Percentiles rank a stretch among this genome's conserved stretches.
Evolutionary conservation across 2,888 invertebrate genomes (phyloP).

Genomic region (Eupsilia transversa): DNA sequence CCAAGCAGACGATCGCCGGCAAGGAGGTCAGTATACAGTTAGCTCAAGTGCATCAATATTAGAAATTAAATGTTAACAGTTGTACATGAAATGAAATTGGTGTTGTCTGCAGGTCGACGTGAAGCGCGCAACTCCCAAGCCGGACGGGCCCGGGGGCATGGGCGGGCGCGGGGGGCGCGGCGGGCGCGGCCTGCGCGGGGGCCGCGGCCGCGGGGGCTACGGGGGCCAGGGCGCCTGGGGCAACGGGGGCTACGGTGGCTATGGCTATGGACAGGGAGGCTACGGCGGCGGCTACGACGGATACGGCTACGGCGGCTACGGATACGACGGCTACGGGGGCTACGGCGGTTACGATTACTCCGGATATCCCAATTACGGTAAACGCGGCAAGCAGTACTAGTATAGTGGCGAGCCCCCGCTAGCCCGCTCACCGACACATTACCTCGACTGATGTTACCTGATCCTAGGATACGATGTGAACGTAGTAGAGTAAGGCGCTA

Average conservation of each 20-base stretch:
- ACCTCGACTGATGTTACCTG: conserved; percentile 91
- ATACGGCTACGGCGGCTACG: conserved; percentile 93
- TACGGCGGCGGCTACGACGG: conserved; percentile 94
- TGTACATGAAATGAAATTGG: neutral
- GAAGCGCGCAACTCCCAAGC: conserved; percentile 98
- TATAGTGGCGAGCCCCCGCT: conserved; percentile 79
- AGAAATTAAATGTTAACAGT: neutral
- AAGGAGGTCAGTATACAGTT: conserved; percentile 93
- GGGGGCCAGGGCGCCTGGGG: conserved; percentile 92
- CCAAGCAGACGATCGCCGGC: conserved; percentile 97
- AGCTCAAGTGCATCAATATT: neutral
- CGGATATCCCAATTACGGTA: conserved; percentile 96
- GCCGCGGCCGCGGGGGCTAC: conserved; percentile 93
- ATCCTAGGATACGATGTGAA: conserved; percentile 85
- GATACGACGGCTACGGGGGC: conserved; percentile 94
- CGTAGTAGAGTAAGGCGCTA: conserved; percentile 87
- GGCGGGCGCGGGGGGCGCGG: conserved; percentile 92
- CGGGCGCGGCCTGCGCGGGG: conserved; percentile 92
- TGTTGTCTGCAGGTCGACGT: conserved; percentile 94
- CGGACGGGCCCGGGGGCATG: conserved; percentile 93
- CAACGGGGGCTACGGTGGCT: conserved; percentile 92
- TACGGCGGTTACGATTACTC: conserved; percentile 95
- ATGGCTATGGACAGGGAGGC: conserved; percentile 93
- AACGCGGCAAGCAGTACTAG: conserved; percentile 90
- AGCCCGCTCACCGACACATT: conserved; percentile 89